Evolutionary conservation across 2,888 invertebrate species (phyloP).

Genomic region (Caenorhabditis afra): DNA sequence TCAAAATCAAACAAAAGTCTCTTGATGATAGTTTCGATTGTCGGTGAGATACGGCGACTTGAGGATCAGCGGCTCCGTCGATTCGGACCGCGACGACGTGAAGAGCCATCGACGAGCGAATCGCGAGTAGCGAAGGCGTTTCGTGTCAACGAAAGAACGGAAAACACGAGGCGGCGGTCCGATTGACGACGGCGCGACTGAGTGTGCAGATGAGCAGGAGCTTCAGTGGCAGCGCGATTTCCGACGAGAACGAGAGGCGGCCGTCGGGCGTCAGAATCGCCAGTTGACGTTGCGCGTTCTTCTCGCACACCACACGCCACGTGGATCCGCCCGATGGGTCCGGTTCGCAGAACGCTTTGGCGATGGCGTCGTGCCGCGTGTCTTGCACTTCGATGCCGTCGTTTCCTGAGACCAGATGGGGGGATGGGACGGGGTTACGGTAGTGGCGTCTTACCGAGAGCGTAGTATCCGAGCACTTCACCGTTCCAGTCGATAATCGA

Average conservation of each 20-base stretch:
- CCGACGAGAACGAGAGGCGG: conserved; percentile 45
- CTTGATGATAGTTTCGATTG: conserved; percentile 56
- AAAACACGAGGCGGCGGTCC: conserved; percentile 57
- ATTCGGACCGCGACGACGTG: conserved; percentile 15
- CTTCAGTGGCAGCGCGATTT: conserved; percentile 58
- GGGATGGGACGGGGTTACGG: no score
- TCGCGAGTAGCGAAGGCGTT: conserved; percentile 16
- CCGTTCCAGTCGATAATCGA: conserved; percentile 69
- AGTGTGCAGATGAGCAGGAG: conserved; percentile 56
- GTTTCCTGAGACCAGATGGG: conserved; percentile 21
- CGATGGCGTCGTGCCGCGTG: conserved; percentile 57
- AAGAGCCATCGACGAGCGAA: background rate
- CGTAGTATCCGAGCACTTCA: conserved; percentile 62
- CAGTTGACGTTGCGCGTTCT: conserved; percentile 54
- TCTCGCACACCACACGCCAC: conserved; percentile 60
- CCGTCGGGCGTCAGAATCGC: conserved; percentile 50
- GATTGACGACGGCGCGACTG: conserved; percentile 47
- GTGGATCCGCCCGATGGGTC: conserved; percentile 51
- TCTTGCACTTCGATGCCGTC: conserved; percentile 59
- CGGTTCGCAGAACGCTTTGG: conserved; percentile 56
- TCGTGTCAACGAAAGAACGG: conserved; percentile 54
- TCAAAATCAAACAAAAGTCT: conserved; percentile 45
- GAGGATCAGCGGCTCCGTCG: conserved; percentile 43
- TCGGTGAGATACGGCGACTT: conserved; percentile 48
- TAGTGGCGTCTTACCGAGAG: conserved; percentile 34